Conservation (phyloP, 2,797 vertebrate genomes). For the Nannoperca obscura region DNA sequence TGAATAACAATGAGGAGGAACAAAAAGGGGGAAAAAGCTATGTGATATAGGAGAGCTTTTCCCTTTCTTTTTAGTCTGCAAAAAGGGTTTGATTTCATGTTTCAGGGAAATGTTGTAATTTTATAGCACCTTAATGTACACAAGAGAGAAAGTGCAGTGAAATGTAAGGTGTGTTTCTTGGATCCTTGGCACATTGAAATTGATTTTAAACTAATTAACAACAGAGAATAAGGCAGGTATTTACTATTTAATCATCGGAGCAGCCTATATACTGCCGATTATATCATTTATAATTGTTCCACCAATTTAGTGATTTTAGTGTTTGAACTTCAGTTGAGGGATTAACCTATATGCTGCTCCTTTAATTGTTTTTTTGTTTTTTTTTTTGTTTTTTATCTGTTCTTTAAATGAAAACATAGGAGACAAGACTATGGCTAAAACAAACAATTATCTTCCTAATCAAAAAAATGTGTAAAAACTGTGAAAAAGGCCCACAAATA, state of each 20-base stretch:
- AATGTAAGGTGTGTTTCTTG: neutral
- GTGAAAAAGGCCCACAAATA: too few species aligned
- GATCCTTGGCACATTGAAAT: neutral
- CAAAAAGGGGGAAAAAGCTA: conserved; percentile 13
- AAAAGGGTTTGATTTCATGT: conserved; percentile 9
- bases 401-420: too few species aligned
- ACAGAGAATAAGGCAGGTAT: neutral
- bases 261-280: too few species aligned
- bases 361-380: too few species aligned
- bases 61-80: neutral
- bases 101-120: neutral
- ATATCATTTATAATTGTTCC: neutral
- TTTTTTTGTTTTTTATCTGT: too few species aligned
- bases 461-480: too few species aligned
- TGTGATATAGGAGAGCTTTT: neutral
- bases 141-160: neutral
- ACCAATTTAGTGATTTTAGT: neutral
- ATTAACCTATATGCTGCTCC: too few species aligned
- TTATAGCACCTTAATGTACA: neutral
- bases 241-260: neutral
- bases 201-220: neutral
- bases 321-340: neutral
- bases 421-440: too few species aligned
- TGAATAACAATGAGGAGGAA: conserved; percentile 68
- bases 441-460: too few species aligned